Evolutionary conservation across 2,113 vertebrate species (phyloP), one percentile per base, ranked within the genome.

Genomic region (Chelonoidis abingdonii): DNA sequence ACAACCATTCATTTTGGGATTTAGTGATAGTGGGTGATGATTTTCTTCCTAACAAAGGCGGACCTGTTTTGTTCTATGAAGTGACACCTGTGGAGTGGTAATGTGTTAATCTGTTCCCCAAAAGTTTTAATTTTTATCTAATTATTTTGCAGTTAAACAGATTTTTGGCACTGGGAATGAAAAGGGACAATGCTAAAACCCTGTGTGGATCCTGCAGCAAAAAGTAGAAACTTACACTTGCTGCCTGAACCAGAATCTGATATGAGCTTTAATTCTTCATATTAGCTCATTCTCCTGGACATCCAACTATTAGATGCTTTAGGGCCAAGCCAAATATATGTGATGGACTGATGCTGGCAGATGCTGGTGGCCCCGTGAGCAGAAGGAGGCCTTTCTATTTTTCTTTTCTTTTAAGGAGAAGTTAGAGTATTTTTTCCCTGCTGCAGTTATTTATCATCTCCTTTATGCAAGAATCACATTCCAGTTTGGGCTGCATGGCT

Each of bases 391-490:
- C 50, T 90, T 49, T 49, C 27, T 69, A 35, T 87, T 94, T 83
- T 95, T 88, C 49, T 93, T 96, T 93, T 92, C 31, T 52, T 94
- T 92, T 65, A 87, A 93, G 29, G 38, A 80, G 65, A 92, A 95
- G 78, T 89, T 94, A 80, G 53, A 87, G 89, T 1, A 86, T 89
- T 92, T 94, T 81, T 21, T 27, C 38, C 24, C 86, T 89, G 21
- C 85, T 88, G 80, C 86, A 92, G 96, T 95, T 97, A 97, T 97
- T 98, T 98, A 92, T 97, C 94, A 93, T 96, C 88, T 93, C 76
- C 80, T 96, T 96, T 97, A 94, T 94, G 88, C 93, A 97, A 96
- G 97, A 97, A 96, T 94, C 93, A 95, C 97, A 94, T 96, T 92
- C 96, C 97, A 89, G 95, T 95, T 88, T 97, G 93, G 94, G 80